Evolutionary conservation across 2,797 vertebrate species (phyloP).

Genomic region (Amazonetta brasiliensis): DNA sequence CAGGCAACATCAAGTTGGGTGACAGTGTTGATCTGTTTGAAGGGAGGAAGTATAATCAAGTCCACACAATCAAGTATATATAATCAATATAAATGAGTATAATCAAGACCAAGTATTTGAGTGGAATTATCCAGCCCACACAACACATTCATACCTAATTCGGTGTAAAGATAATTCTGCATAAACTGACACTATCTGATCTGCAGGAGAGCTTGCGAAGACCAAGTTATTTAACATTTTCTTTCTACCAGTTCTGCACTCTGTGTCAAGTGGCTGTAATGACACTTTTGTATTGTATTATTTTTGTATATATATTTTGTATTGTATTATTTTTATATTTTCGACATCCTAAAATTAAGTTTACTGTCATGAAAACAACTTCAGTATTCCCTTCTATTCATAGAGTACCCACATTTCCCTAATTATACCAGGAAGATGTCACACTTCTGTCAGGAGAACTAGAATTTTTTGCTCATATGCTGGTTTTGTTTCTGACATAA

Average conservation of each 20-base stretch:
- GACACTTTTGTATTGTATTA: background rate
- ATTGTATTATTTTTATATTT: background rate
- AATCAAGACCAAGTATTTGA: background rate
- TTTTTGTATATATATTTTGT: background rate
- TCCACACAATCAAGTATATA: too few species aligned
- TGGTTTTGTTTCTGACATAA: background rate
- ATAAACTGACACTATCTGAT: background rate
- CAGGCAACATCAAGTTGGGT: too few species aligned
- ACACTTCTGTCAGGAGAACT: background rate
- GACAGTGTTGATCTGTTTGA: too few species aligned
- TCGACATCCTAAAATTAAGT: background rate
- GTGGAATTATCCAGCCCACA: background rate
- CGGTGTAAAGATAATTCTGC: background rate
- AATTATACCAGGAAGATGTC: background rate
- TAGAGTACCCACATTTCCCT: background rate
- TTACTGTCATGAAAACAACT: background rate
- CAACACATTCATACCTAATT: background rate
- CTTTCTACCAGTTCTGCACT: background rate
- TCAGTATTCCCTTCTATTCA: background rate
- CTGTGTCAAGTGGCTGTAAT: background rate
- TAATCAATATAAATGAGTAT: background rate
- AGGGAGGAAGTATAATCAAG: too few species aligned
- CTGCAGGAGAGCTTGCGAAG: background rate
- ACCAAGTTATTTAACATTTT: background rate
- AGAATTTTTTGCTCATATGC: background rate